phyloP scores from a whole-genome alignment of 2,113 vertebrate genomes.

The Steatornis caripensis region DNA sequence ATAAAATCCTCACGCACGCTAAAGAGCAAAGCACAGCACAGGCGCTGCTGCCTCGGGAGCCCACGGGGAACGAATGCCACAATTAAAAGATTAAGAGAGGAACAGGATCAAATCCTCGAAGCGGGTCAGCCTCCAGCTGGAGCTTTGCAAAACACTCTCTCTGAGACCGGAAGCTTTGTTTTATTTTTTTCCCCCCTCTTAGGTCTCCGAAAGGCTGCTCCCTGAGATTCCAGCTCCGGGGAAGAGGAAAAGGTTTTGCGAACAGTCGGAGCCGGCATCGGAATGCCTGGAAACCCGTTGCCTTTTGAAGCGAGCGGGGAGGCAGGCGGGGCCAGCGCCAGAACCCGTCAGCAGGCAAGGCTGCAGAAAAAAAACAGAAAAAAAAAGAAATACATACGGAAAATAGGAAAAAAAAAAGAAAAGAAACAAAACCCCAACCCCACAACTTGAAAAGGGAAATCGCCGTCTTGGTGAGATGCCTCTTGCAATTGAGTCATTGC shows the following conservation, averaged over 20 bases:
- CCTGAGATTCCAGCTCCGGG: not conserved
- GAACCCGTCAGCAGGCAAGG: not conserved
- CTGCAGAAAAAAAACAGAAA: not conserved
- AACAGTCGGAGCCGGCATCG: accelerated
- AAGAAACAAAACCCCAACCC: not conserved
- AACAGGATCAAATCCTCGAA: not conserved
- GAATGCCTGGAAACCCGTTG: not conserved
- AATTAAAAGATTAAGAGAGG: not conserved
- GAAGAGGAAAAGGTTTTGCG: not conserved
- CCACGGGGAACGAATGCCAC: not conserved
- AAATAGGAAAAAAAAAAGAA: not conserved
- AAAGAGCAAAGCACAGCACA: not conserved
- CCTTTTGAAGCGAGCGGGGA: not conserved
- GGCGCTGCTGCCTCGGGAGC: not conserved
- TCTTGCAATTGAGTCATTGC: not conserved
- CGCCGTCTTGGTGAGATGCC: not conserved
- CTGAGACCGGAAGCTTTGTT: not conserved
- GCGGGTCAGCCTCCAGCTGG: not conserved
- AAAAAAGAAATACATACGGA: not conserved
- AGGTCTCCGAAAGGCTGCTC: not conserved
- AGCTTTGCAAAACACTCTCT: not conserved
- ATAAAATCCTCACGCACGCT: not conserved
- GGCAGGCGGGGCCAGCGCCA: not conserved
- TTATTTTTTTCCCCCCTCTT: not conserved
- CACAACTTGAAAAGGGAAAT: not conserved